These are phyloP conservation scores for Melolontha melolontha DNA, from an alignment of 2,888 invertebrate genomes.

Conservation along the genomic window DNA sequence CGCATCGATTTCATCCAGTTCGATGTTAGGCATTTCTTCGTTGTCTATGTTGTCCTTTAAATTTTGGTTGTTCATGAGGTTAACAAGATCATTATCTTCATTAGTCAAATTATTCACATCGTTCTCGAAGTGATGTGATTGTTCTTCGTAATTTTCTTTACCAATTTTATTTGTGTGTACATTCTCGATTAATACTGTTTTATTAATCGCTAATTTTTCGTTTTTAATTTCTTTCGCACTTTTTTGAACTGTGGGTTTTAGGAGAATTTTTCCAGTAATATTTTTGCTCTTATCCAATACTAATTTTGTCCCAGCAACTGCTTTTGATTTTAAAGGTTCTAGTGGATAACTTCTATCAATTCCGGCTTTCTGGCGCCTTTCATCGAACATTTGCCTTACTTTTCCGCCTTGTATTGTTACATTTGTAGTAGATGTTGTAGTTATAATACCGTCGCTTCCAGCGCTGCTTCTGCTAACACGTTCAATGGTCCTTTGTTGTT, in stretches of 20 bases:
- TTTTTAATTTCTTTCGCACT: conserved; percentile 62
- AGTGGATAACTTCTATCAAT: conserved; percentile 86
- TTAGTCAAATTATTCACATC: conserved; percentile 47
- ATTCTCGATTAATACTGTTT: conserved; percentile 57
- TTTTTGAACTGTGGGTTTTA: conserved; percentile 61
- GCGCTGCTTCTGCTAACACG: conserved; percentile 68
- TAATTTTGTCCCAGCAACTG: conserved; percentile 65
- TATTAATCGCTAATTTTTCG: conserved; percentile 62
- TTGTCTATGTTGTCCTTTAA: conserved; percentile 64
- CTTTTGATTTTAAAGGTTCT: conserved; percentile 75
- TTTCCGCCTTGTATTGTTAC: conserved; percentile 51
- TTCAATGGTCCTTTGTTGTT: conserved; percentile 75
- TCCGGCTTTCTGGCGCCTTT: conserved; percentile 79
- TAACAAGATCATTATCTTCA: conserved; percentile 60
- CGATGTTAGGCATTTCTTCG: conserved; percentile 65
- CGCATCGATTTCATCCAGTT: conserved; percentile 57
- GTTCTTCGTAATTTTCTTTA: conserved; percentile 35
- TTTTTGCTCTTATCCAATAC: conserved; percentile 75
- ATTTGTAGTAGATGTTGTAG: conserved; percentile 42
- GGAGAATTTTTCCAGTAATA: conserved; percentile 56
- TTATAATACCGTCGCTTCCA: conserved; percentile 63
- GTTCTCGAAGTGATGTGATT: conserved; percentile 32
- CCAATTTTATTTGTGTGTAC: conserved; percentile 57
- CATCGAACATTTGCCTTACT: conserved; percentile 90
- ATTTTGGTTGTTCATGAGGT: conserved; percentile 64